These are phyloP conservation scores for Nymphalis urticae DNA, from an alignment of 2,888 invertebrate genomes.

Conservation along the genomic window DNA sequence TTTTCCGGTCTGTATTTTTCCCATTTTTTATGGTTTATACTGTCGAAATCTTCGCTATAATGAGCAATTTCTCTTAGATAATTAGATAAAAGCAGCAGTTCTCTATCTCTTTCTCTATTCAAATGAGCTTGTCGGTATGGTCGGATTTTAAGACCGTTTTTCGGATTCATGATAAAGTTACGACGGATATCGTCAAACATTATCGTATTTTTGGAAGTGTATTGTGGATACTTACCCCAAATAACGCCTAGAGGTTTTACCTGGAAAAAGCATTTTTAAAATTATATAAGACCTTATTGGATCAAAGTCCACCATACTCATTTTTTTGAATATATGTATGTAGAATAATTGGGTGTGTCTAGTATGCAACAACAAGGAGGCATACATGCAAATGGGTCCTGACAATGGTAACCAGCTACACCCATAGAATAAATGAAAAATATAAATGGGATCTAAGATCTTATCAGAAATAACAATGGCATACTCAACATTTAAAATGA, in stretches of 20 bases:
- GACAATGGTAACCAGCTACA: too few relatives aligned
- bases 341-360: too few relatives aligned
- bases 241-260: conserved; percentile 97
- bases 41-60: conserved; percentile 90
- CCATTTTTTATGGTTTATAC: conserved; percentile 95
- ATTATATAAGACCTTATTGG: not conserved
- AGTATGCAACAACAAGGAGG: too few relatives aligned
- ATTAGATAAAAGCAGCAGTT: conserved; percentile 89
- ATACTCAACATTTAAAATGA: too few relatives aligned
- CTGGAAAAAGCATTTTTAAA: conserved; percentile 64
- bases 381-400: too few relatives aligned
- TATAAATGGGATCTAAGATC: too few relatives aligned
- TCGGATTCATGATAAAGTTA: conserved; percentile 99
- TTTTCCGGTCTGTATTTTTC: conserved; percentile 86
- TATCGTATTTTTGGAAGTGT: conserved; percentile 94
- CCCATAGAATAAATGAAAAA: too few relatives aligned
- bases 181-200: conserved; percentile 98
- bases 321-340: too few relatives aligned
- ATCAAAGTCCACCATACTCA: too few relatives aligned
- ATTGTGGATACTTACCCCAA: conserved; percentile 97
- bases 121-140: conserved; percentile 95
- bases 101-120: conserved; percentile 91
- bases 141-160: conserved; percentile 93
- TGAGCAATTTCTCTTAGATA: conserved; percentile 92
- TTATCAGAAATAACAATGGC: too few relatives aligned